A percentile compares a stretch with the other conserved stretches of the same genome.
Evolutionary conservation across 2,888 invertebrate species (phyloP).

Genomic region (Drosophila demipolita): DNA sequence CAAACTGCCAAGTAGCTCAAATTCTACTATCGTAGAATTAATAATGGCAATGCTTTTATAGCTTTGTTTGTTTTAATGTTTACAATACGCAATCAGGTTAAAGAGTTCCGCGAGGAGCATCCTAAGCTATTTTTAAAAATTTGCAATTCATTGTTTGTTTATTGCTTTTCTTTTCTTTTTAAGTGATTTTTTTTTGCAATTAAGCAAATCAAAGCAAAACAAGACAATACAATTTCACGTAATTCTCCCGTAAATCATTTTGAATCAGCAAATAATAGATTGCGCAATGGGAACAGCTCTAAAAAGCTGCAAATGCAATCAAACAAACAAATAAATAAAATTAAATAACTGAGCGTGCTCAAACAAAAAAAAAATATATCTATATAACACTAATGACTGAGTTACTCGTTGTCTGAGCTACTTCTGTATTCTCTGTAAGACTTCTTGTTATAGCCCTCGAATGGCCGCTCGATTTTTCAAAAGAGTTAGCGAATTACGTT

Average conservation of each 20-base stretch:
- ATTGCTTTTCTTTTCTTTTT: background rate
- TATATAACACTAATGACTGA: background rate
- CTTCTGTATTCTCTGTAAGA: background rate
- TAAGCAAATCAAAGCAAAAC: slow-evolving; percentile 5
- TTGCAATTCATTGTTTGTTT: slow-evolving; percentile 4
- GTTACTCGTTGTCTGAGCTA: background rate
- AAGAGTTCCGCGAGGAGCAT: slow-evolving; percentile 39
- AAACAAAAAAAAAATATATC: slow-evolving; percentile 8
- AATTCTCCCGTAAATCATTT: slow-evolving; percentile 26
- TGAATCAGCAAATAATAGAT: slow-evolving; percentile 31
- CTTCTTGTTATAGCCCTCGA: background rate
- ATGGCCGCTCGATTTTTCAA: background rate
- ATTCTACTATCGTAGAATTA: slow-evolving; percentile 30
- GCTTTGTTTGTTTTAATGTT: slow-evolving; percentile 27
- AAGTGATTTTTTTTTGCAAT: slow-evolving; percentile 4
- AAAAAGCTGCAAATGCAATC: slow-evolving; percentile 22
- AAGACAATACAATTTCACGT: slow-evolving; percentile 22
- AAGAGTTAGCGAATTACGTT: slow-evolving; percentile 3
- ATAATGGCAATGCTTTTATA: slow-evolving; percentile 45
- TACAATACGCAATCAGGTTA: slow-evolving; percentile 33
- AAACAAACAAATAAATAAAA: slow-evolving; percentile 31
- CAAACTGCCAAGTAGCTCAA: slow-evolving; percentile 55
- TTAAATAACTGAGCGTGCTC: slow-evolving; percentile 14
- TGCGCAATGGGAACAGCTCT: slow-evolving; percentile 26
- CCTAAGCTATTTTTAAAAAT: slow-evolving; percentile 24